Percentiles rank a stretch among this genome's conserved stretches.
phyloP scores from a whole-genome alignment of 2,113 vertebrate genomes.

The Psittacula cyanocephala region DNA sequence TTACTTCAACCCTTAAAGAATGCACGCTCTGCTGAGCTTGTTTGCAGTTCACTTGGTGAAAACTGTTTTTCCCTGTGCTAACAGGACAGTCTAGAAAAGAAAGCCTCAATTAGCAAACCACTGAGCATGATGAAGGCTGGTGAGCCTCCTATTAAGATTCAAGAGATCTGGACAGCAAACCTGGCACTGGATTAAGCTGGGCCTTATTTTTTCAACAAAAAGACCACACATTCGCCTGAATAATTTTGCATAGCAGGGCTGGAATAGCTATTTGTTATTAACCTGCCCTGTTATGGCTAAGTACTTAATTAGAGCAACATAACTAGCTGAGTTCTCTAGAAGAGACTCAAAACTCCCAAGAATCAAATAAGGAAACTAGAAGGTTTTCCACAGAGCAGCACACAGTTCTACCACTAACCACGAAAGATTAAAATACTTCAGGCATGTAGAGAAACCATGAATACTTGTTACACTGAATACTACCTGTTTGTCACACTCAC shows the following conservation, averaged over 20 bases:
- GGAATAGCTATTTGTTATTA: neutral
- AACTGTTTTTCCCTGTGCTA: neutral
- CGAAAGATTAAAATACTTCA: neutral
- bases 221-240: neutral
- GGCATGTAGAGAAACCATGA: neutral
- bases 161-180: constrained; percentile 2
- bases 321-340: neutral
- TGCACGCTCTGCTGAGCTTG: neutral
- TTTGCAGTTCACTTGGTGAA: neutral
- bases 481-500: neutral
- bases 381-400: neutral
- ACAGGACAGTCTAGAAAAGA: neutral
- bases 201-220: constrained; percentile 19
- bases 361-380: neutral
- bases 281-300: neutral
- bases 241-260: neutral
- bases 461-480: neutral
- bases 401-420: neutral
- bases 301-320: neutral
- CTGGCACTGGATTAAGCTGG: neutral
- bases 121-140: neutral
- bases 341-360: neutral
- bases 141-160: neutral
- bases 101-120: constrained; percentile 26
- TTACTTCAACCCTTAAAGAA: constrained; percentile 4